Evolutionary conservation across 2,797 vertebrate species (phyloP).

Genomic region (Spinus olivaceus): DNA sequence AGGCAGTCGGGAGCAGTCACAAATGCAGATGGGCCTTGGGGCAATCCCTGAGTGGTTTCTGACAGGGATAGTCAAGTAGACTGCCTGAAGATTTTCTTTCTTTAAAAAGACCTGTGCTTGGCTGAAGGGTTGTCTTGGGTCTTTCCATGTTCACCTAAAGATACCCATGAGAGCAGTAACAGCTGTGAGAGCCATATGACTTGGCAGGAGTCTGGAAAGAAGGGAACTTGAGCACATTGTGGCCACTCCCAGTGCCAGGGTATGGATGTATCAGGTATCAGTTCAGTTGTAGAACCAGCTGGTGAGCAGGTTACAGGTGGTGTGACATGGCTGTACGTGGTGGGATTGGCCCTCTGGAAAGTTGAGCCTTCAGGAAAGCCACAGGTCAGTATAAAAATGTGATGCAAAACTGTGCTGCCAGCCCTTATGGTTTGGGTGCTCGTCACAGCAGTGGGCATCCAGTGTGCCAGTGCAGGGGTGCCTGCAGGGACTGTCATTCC

Average conservation of each 20-base stretch:
- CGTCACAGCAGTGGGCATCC: not conserved
- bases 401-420: not conserved
- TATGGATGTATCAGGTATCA: not conserved
- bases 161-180: not conserved
- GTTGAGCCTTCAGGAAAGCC: not conserved
- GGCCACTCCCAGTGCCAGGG: not conserved
- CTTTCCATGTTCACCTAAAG: not conserved
- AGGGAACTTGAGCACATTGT: not conserved
- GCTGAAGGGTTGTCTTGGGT: not conserved
- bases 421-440: not conserved
- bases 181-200: accelerated
- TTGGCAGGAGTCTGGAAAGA: not conserved
- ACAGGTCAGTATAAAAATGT: not conserved
- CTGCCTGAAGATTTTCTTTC: not conserved
- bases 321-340: not conserved
- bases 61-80: not conserved
- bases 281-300: not conserved
- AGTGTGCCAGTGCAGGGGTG: not conserved
- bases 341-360: not conserved
- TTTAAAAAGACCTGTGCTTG: not conserved
- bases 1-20: not conserved
- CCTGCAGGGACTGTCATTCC: not conserved
- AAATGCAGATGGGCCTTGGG: accelerated
- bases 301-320: accelerated
- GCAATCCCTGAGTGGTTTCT: not conserved